Percentiles rank a stretch among this genome's conserved stretches.
These are phyloP conservation scores for Notarius quadriscutis DNA, from an alignment of 2,113 vertebrate species.

Conservation along the genomic window DNA sequence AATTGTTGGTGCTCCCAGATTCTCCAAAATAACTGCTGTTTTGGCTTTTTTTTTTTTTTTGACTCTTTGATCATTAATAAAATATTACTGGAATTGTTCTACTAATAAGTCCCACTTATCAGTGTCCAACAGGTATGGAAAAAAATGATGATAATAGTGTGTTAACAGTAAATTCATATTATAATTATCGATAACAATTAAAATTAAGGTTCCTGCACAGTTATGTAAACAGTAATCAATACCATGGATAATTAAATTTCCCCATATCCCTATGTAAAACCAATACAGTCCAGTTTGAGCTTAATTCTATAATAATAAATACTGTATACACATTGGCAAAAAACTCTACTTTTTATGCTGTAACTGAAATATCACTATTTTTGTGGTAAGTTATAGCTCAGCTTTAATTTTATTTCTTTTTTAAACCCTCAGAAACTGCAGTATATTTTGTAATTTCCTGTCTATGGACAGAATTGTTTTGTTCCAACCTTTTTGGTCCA, in stretches of 20 bases:
- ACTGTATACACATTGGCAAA: neutral
- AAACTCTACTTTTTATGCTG: neutral
- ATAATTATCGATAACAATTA: neutral
- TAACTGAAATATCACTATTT: neutral
- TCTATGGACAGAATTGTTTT: neutral
- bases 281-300: neutral
- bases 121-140: neutral
- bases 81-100: neutral
- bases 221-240: neutral
- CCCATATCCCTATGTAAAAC: neutral
- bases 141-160: neutral
- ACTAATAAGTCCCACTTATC: neutral
- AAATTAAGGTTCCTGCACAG: neutral
- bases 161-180: neutral
- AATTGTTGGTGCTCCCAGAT: neutral
- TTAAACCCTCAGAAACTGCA: neutral
- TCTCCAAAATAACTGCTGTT: neutral
- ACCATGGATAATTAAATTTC: neutral
- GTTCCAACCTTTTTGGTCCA: conserved; percentile 90
- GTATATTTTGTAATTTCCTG: neutral
- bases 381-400: neutral
- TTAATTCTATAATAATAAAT: neutral
- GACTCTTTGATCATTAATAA: neutral
- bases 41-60: neutral
- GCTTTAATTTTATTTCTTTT: neutral